phyloP scores from a whole-genome alignment of 2,888 invertebrate species.

The Phalera bucephala region DNA sequence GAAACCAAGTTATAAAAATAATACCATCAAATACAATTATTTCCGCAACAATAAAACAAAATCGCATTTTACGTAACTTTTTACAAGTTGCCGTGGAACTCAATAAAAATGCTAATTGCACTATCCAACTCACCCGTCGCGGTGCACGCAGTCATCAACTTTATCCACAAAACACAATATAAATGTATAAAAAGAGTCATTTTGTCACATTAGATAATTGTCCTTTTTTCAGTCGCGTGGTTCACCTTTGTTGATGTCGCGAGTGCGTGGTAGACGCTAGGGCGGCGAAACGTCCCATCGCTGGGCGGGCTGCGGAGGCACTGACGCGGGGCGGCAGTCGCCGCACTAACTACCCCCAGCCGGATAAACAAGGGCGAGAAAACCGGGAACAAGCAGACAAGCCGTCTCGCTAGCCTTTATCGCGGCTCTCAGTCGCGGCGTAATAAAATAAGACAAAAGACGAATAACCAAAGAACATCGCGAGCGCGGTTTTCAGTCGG shows the following conservation, averaged over 20 bases:
- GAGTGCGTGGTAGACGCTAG: constrained; percentile 47
- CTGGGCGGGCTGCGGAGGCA: constrained; percentile 60
- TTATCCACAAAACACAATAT: constrained; percentile 76
- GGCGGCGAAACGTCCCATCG: constrained; percentile 69
- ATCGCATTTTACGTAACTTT: constrained; percentile 48
- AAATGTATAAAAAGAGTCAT: constrained; percentile 81
- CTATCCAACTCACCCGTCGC: constrained; percentile 73
- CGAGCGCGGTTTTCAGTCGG: constrained; percentile 33
- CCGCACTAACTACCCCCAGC: constrained; percentile 67
- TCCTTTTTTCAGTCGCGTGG: constrained; percentile 37
- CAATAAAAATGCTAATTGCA: constrained; percentile 73
- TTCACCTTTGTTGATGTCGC: constrained; percentile 62
- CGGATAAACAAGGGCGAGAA: constrained; percentile 79
- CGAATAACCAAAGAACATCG: constrained; percentile 54
- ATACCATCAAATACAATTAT: constrained; percentile 12
- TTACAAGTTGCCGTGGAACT: constrained; percentile 51
- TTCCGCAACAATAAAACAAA: constrained; percentile 28
- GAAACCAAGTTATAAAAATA: too few relatives aligned
- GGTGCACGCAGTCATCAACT: constrained; percentile 63
- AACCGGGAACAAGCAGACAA: constrained; percentile 78
- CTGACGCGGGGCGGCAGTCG: constrained; percentile 70
- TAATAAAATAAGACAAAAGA: constrained; percentile 77
- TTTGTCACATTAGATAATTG: constrained; percentile 56
- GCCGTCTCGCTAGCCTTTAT: constrained; percentile 78
- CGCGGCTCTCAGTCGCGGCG: constrained; percentile 59